A percentile compares a stretch with the other conserved stretches of the same genome.
These are phyloP conservation scores for Invenusta paracnida DNA, from an alignment of 2,888 invertebrate genomes.

Conservation along the genomic window DNA sequence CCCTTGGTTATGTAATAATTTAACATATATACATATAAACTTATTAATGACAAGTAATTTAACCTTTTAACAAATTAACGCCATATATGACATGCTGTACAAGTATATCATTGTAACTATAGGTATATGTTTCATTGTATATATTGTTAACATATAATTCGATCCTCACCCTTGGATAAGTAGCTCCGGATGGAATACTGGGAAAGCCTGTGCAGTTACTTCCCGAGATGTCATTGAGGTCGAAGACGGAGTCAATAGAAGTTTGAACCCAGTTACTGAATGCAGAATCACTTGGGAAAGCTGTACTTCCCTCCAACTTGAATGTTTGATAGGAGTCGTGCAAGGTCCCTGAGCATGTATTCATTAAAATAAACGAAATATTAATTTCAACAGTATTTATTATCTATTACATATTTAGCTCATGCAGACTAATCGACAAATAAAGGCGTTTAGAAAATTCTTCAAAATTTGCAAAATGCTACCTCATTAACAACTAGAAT, in stretches of 20 bases:
- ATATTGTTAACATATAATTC: neutral
- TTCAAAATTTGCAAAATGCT: too few relatives aligned
- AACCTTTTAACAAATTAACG: neutral
- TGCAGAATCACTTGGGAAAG: slow-evolving; percentile 24
- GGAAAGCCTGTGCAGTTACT: neutral
- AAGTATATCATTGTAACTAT: too few relatives aligned
- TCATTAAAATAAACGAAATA: too few relatives aligned
- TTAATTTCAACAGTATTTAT: too few relatives aligned
- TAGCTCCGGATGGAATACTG: neutral
- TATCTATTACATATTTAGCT: too few relatives aligned
- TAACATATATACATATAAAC: too few relatives aligned
- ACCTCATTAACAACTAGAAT: too few relatives aligned
- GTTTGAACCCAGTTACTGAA: slow-evolving; percentile 44
- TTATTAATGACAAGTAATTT: neutral
- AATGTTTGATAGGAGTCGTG: neutral
- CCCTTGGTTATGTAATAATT: too few relatives aligned
- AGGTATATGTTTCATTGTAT: neutral
- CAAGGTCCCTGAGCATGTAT: slow-evolving; percentile 19
- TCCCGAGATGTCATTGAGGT: slow-evolving; percentile 37
- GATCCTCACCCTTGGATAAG: neutral
- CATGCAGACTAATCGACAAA: too few relatives aligned
- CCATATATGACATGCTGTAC: neutral
- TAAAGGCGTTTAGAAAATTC: too few relatives aligned
- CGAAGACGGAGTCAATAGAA: slow-evolving; percentile 47
- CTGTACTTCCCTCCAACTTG: neutral